Percentiles rank a stretch among this genome's conserved stretches.
Conservation (phyloP, 2,113 vertebrate species). For the Corydoras sp. region DNA sequence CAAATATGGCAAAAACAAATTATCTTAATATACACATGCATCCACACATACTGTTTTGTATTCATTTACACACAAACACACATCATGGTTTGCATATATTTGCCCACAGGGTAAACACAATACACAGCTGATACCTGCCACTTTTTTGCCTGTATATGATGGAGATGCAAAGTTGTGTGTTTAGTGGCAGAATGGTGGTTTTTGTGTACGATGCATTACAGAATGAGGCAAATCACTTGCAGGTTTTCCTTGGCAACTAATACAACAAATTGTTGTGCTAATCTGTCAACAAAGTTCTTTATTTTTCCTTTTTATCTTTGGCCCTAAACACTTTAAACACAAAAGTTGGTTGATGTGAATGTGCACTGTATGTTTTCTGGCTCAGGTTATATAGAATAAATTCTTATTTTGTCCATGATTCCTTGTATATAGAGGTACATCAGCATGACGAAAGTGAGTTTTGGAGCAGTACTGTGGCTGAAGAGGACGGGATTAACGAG, state of each 20-base stretch:
- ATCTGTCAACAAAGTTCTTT: not conserved
- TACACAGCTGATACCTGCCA: conserved; percentile 19
- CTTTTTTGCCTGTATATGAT: conserved; percentile 12
- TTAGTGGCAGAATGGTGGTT: conserved; percentile 24
- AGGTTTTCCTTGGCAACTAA: not conserved
- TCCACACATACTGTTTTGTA: conserved; percentile 15
- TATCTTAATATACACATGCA: conserved; percentile 16
- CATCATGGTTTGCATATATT: conserved; percentile 31
- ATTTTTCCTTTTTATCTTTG: not conserved
- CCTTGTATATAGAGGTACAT: not conserved
- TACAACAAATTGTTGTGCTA: not conserved
- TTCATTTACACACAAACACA: conserved; percentile 17
- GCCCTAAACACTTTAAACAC: not conserved
- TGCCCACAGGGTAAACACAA: conserved; percentile 8
- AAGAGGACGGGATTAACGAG: conserved; percentile 19
- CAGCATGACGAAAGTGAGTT: conserved; percentile 11
- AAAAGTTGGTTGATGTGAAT: not conserved
- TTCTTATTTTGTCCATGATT: conserved; percentile 25
- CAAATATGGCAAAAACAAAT: not conserved
- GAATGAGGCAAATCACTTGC: not conserved
- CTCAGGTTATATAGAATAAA: conserved; percentile 10
- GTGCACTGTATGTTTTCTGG: conserved; percentile 2
- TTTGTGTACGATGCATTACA: conserved; percentile 14
- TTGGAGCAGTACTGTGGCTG: not conserved
- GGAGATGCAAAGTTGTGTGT: conserved; percentile 28